phyloP scores from a whole-genome alignment of 2,888 invertebrate species.

The Cheilosia variabilis region DNA sequence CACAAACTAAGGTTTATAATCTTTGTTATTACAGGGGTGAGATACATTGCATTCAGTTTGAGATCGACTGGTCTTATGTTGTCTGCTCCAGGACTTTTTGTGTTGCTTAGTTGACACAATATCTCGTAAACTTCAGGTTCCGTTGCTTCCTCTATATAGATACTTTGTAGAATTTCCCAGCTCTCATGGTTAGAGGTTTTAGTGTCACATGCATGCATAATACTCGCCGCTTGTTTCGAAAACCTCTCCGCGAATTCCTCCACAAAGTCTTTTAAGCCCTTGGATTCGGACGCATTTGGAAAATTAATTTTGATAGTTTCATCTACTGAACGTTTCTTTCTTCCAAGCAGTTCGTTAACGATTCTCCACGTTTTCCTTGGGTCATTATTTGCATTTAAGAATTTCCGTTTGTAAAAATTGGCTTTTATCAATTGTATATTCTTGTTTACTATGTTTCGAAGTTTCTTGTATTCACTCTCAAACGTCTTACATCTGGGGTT shows the following conservation, averaged over 20 bases:
- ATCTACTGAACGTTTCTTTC: conserved; percentile 4
- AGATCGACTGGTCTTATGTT: conserved; percentile 22
- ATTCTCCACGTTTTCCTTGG: conserved; percentile 3
- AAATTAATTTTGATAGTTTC: conserved; percentile 13
- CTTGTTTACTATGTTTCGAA: not conserved
- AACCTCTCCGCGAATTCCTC: conserved; percentile 2
- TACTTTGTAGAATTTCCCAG: conserved; percentile 9
- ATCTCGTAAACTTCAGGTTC: conserved; percentile 20
- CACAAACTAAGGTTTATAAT: not conserved
- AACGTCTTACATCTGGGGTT: conserved; percentile 1
- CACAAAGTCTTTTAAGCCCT: no score
- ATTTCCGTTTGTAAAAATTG: not conserved
- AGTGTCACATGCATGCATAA: not conserved
- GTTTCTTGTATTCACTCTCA: not conserved
- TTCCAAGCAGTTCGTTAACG: not conserved
- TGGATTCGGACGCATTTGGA: not conserved
- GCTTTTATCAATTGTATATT: not conserved
- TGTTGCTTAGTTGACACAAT: conserved; percentile 13
- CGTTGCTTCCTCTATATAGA: conserved; percentile 32
- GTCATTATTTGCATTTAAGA: not conserved
- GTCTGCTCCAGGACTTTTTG: conserved; percentile 36
- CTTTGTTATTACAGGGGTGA: not conserved
- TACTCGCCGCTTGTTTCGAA: not conserved
- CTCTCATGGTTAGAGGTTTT: conserved; percentile 1
- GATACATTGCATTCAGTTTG: not conserved